Base-by-base conservation (phyloP, 1,140 invertebrate species). In the Nixonia krombeini region DNA sequence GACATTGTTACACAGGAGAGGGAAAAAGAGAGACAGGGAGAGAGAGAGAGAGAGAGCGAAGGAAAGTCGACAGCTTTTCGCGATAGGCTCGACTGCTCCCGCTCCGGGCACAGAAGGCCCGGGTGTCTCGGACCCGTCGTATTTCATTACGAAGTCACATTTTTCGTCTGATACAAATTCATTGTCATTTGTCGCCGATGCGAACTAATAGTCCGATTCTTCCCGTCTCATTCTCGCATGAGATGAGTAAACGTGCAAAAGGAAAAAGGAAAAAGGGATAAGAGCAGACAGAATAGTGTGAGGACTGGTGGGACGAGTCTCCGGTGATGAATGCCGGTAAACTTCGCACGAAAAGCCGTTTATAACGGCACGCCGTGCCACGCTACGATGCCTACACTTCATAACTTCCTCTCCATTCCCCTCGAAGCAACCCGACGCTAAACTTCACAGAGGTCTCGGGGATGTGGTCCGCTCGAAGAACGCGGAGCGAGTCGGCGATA, bases 311-410 rank as follows among this genome's bases (percentile, higher is more conserved):
- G 47, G 73, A 53, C 53, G 67, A 63, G 65, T 74, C 74, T 68
- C 58, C 67, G 49, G 77, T 79, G 78, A 79, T 79, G 78, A 80
- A 80, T 80, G 78, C 74, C 64, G 70, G 74, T 70, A 80, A 78
- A 80, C 74, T 80, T 80, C 42, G 71, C 77, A 70, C 77, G 77
- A 78, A 79, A 79, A 79, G 77, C 79, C 78, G 77, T 80, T 80
- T 80, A 80, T 79, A 78, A 80, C 75, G 71, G 73, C 70, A 53
- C 73, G 70, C 76, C 75, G 72, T 72, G 73, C 76, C 73, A 62
- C 61, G 67, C 69, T 72, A 72, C 75, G 75, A 74, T 75, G 76
- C 76, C 73, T 70, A 68, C 74, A 78, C 77, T 78, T 78, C 77
- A 79, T 80, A 80, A 80, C 77, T 79, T 74, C 68, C 75, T 65